Percentiles rank a stretch among this genome's conserved stretches.
These are phyloP conservation scores for Cossypha caffra DNA, from an alignment of 2,797 vertebrate genomes.

Conservation along the genomic window DNA sequence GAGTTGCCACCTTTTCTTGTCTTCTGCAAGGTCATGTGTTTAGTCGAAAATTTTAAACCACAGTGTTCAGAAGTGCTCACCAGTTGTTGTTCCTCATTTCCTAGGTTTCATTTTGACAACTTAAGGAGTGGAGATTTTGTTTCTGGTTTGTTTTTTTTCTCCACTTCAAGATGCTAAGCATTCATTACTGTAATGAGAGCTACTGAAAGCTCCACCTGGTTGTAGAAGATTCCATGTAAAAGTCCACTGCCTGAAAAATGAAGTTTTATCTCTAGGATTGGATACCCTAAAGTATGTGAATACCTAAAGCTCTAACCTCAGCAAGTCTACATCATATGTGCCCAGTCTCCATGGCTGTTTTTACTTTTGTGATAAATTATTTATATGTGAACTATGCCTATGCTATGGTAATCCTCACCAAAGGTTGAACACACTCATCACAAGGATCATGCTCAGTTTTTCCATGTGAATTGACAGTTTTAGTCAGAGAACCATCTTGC, in stretches of 20 bases:
- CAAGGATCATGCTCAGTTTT: not conserved
- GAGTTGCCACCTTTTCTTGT: not conserved
- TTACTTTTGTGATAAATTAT: not conserved
- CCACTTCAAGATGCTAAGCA: not conserved
- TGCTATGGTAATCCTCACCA: not conserved
- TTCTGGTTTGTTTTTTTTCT: not conserved
- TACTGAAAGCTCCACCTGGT: not conserved
- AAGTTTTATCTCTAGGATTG: not conserved
- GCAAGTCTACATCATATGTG: not conserved
- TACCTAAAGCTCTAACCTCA: not conserved
- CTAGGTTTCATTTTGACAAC: not conserved
- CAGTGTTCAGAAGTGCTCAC: not conserved
- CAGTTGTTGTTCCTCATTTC: conserved; percentile 1
- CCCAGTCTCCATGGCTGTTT: not conserved
- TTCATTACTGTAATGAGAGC: not conserved
- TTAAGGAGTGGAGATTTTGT: not conserved
- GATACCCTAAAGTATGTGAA: not conserved
- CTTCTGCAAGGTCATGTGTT: conserved; percentile 28
- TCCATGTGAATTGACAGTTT: not conserved
- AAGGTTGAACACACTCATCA: not conserved
- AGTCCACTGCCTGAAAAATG: no score
- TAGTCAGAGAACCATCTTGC: not conserved
- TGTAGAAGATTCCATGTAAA: not conserved
- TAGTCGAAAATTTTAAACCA: not conserved
- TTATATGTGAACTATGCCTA: not conserved